Evolutionary conservation across 2,888 invertebrate species (phyloP).

Genomic region (Ditylenchus weischeri): DNA sequence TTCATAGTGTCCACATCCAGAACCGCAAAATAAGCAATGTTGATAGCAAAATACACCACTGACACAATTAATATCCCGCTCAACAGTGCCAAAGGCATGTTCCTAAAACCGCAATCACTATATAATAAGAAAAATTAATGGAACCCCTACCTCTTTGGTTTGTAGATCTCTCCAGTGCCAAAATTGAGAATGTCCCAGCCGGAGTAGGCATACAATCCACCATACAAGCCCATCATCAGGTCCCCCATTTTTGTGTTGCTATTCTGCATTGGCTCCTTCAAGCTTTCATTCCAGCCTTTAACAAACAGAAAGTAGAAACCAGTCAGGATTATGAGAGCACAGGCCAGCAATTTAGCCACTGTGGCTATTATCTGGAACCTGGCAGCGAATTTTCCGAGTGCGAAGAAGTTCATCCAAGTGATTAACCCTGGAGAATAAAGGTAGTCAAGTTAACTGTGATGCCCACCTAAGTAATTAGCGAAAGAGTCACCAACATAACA

Average conservation of each 20-base stretch:
- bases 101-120: conserved; percentile 36
- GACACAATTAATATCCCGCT: conserved; percentile 48
- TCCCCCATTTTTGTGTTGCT: conserved; percentile 46
- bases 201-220: conserved; percentile 56
- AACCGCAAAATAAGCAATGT: conserved; percentile 57
- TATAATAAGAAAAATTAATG: not conserved
- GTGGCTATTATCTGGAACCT: conserved; percentile 55
- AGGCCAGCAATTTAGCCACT: conserved; percentile 51
- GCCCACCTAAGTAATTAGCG: conserved; percentile 1
- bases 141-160: conserved; percentile 40
- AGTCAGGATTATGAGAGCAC: conserved; percentile 53
- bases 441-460: not conserved
- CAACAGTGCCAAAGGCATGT: conserved; percentile 53
- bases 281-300: conserved; percentile 48
- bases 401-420: conserved; percentile 58
- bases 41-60: conserved; percentile 52
- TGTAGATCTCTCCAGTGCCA: conserved; percentile 52
- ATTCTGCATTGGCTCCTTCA: conserved; percentile 43
- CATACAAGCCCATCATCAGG: conserved; percentile 54
- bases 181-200: conserved; percentile 58
- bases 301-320: conserved; percentile 55
- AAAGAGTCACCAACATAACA: conserved; percentile 44
- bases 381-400: conserved; percentile 54
- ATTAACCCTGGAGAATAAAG: conserved; percentile 43
- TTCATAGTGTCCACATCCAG: conserved; percentile 57